Conservation (phyloP, 2,797 vertebrate species). For the Threskiornis aethiopicus region DNA sequence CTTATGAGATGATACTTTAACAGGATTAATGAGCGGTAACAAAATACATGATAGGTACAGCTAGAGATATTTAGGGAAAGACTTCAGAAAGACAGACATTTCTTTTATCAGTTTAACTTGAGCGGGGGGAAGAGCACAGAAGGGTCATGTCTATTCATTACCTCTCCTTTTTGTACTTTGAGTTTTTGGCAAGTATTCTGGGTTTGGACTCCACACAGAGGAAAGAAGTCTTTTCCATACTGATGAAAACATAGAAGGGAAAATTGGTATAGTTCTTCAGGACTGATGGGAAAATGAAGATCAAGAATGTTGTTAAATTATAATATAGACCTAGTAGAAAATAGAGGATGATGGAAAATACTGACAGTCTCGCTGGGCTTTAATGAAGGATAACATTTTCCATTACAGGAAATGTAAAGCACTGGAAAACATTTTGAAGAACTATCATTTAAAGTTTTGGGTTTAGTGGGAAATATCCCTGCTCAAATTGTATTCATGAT, state of each 20-base stretch:
- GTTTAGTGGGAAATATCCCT: conserved; percentile 29
- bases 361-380: not conserved
- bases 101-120: not conserved
- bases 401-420: conserved; percentile 40
- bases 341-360: conserved; percentile 18
- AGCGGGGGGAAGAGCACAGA: not conserved
- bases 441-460: conserved; percentile 49
- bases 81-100: not conserved
- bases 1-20: not conserved
- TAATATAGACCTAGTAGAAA: conserved; percentile 7
- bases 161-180: not conserved
- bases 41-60: not conserved
- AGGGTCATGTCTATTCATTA: not conserved
- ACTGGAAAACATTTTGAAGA: conserved; percentile 44
- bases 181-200: not conserved
- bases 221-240: not conserved
- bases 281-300: conserved; percentile 21
- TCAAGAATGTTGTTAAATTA: conserved; percentile 46
- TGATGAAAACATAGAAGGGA: not conserved
- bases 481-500: conserved; percentile 17
- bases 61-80: not conserved
- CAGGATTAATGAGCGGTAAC: not conserved
- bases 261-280: conserved; percentile 18
- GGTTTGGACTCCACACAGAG: not conserved
- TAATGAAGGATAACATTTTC: conserved; percentile 50